Base-by-base conservation (phyloP, 2,888 invertebrate species). In the Ellobium chinense region DNA sequence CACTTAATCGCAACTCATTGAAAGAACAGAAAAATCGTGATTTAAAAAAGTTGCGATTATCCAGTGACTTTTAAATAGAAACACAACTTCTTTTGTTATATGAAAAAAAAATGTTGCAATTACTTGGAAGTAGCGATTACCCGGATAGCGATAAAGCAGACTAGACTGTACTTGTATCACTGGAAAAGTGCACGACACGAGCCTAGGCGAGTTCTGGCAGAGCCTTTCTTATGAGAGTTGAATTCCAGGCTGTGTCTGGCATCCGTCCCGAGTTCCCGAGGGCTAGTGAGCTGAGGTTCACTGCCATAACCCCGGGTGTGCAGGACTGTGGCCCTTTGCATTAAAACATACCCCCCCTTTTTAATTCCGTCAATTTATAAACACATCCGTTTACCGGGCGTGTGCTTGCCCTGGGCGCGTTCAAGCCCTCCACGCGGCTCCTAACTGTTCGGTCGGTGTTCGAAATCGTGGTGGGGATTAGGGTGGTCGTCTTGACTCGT, bases 351-450 rank as follows among this genome's bases (percentile, higher is more conserved):
- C 36, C 34, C 60, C 5, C 60, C 72, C 58, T n/a, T 72, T 72
- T 72, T 58, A n/a, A 72, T 72, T 60, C 36, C 58, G 27, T 7
- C 72, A 58, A 72, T 72, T 72, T 60, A 72, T 60, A 72, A 72
- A 72, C 72, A 72, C 60, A 72, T 72, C 24, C 72, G 60, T 72
- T n/a, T 60, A 72, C 21, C 5, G 58, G 24, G 29, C 24, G 60
- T n/a, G 72, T 29, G 72, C 69, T 9, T 3, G n/a, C 31, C 21
- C 46, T 24, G 31, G 29, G 54, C 69, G 54, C 54, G 69, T 31
- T 69, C 24, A 14, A 1, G 46, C 2, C 54, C 2, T 18, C 36
- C 29, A 31, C 69, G 36, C 31, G 54, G 14, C 27, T 69, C 24
- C 31, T 68, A 69, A 54, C 69, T 69, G 54, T 21, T 54, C 69